Percentiles rank a stretch among this genome's conserved stretches.
phyloP scores from a whole-genome alignment of 2,797 vertebrate species.

The Antennarius maculatus region DNA sequence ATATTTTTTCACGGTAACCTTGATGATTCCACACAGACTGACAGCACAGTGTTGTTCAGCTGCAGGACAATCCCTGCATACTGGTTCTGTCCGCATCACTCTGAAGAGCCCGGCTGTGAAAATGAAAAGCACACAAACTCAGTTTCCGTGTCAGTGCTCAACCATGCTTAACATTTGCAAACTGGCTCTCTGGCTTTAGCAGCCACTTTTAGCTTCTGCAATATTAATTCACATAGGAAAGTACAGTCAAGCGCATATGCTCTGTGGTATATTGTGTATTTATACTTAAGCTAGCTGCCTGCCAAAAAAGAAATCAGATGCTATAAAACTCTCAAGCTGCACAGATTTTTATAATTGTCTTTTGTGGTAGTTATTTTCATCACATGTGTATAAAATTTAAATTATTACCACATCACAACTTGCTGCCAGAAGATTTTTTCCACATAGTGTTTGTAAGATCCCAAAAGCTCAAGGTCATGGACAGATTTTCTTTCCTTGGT shows the following conservation, averaged over 20 bases:
- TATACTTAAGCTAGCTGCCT: conserved; percentile 20
- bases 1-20: background rate
- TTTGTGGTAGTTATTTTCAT: conserved; percentile 32
- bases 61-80: conserved; percentile 1
- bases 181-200: conserved; percentile 57
- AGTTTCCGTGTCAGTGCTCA: conserved; percentile 62
- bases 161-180: conserved; percentile 57
- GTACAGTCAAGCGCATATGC: conserved; percentile 37
- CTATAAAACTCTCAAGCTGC: conserved; percentile 23
- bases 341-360: conserved; percentile 25
- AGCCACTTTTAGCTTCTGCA: conserved; percentile 69
- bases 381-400: conserved; percentile 40
- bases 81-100: conserved; percentile 20
- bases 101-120: conserved; percentile 42
- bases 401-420: conserved; percentile 32
- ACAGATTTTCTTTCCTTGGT: conserved; percentile 41
- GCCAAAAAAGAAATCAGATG: conserved; percentile 20
- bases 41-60: conserved; percentile 4
- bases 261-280: conserved; percentile 40
- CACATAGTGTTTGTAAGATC: background rate
- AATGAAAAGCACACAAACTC: conserved; percentile 45
- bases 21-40: background rate
- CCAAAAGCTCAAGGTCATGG: conserved; percentile 60
- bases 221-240: conserved; percentile 66
- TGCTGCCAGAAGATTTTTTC: background rate